phyloP scores from a whole-genome alignment of 2,113 vertebrate genomes.

The Hippocampus abdominalis region DNA sequence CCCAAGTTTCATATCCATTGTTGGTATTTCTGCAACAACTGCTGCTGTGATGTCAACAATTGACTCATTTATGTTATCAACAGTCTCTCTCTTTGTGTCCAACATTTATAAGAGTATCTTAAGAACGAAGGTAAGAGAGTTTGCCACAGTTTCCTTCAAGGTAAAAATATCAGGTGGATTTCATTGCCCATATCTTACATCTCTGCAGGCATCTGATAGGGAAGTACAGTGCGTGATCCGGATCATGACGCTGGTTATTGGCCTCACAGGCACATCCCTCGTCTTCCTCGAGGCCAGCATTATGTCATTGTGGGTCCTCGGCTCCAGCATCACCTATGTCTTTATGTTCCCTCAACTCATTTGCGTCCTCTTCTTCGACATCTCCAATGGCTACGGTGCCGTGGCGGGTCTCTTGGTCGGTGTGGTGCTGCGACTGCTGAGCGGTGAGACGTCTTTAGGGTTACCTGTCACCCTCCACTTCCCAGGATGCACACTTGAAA shows the following conservation, averaged over 20 bases:
- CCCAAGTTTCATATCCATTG: slow-evolving; percentile 43
- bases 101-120: slow-evolving; percentile 55
- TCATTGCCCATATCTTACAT: neutral
- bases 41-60: slow-evolving; percentile 64
- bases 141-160: neutral
- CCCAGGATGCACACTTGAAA: slow-evolving; percentile 43
- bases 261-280: slow-evolving; percentile 57
- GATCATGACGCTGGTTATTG: slow-evolving; percentile 65
- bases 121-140: slow-evolving; percentile 30
- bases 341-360: slow-evolving; percentile 76
- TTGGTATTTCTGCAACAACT: slow-evolving; percentile 49
- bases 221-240: slow-evolving; percentile 75
- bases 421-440: slow-evolving; percentile 65
- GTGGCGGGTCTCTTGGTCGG: slow-evolving; percentile 59
- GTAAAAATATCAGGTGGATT: neutral
- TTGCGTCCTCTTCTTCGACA: slow-evolving; percentile 57
- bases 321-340: slow-evolving; percentile 68
- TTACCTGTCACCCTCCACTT: slow-evolving; percentile 62
- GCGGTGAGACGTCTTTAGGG: slow-evolving; percentile 67
- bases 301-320: slow-evolving; percentile 75
- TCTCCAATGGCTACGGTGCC: slow-evolving; percentile 71
- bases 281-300: slow-evolving; percentile 67
- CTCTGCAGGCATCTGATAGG: slow-evolving; percentile 66
- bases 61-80: slow-evolving; percentile 63
- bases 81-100: slow-evolving; percentile 54